phyloP scores from a whole-genome alignment of 2,797 vertebrate genomes.

The Tenualosa ilisha region DNA sequence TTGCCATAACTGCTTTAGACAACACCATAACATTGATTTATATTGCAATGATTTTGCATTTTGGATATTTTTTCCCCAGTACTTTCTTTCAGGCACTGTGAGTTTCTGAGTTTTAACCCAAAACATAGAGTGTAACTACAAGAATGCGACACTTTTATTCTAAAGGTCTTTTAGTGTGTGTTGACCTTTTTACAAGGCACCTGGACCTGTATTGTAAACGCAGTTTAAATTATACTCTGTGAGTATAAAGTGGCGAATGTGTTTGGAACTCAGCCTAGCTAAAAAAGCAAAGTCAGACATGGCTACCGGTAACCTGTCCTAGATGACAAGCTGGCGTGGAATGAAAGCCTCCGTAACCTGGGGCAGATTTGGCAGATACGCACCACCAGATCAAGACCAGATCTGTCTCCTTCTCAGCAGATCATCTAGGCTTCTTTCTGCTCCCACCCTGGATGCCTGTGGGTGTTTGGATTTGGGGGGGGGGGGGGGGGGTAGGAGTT shows the following conservation, averaged over 20 bases:
- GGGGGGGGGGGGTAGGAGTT: not conserved
- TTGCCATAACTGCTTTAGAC: not conserved
- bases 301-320: not conserved
- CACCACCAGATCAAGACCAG: not conserved
- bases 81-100: not conserved
- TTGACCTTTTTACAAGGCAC: not conserved
- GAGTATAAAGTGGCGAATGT: not conserved
- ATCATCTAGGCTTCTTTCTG: not conserved
- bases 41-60: not conserved
- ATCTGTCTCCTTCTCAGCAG: not conserved
- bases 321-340: not conserved
- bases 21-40: not conserved
- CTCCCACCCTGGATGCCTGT: not conserved
- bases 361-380: not conserved
- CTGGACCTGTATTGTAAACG: not conserved
- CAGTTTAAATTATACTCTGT: not conserved
- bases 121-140: not conserved
- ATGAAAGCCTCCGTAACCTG: not conserved
- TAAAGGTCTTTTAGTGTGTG: not conserved
- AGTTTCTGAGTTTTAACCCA: constrained; percentile 6
- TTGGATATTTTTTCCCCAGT: not conserved
- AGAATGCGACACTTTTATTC: not conserved
- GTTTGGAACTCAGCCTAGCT: not conserved
- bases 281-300: not conserved
- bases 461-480: not conserved